Evolutionary conservation across 2,797 vertebrate genomes (phyloP), one percentile per base, ranked within the genome.

Genomic region (Melanogrammus aeglefinus): DNA sequence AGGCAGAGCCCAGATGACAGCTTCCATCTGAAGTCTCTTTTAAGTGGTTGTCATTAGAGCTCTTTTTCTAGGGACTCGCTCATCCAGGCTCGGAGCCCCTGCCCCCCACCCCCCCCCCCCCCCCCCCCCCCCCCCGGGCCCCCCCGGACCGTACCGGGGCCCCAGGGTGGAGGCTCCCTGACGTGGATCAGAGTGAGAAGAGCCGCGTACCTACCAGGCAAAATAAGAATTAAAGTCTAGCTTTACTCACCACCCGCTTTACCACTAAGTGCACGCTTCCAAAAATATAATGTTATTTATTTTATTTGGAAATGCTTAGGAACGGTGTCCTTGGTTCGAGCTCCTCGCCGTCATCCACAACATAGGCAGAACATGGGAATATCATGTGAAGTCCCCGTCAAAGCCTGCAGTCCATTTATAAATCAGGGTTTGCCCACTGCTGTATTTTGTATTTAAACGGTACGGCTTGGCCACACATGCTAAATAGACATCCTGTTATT

Each of bases 191-290:
- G n/a, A 89, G 85, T 88, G 86, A 90, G 84, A 91, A 91, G 85
- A 77, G 76, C 79, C n/a, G 74, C 75, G 78, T 88, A 84, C 81
- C 84, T 83, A 91, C 81, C 79, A 85, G 85, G 83, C 79, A 90
- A 91, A 92, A 92, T 90, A 90, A 87, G 91, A 90, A 90, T 89
- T 83, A 87, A 92, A 90, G 88, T 92, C 89, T 92, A 85, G 85
- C 83, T 91, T 94, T 91, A 92, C 91, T 86, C 3, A 85, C 84
- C 76, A 9, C 72, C 87, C 80, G 83, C 90, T 76, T 84, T 87
- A 91, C 93, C 94, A 93, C 92, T 93, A 94, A 94, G 86, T 93
- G 89, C 85, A 93, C 41, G 91, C 88, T 91, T 86, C 82, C 85
- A 87, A 91, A 92, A 91, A 72, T 18, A 74, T 85, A 79, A 84